Conservation (phyloP, 2,113 vertebrate species). For the Aplodontia rufa region DNA sequence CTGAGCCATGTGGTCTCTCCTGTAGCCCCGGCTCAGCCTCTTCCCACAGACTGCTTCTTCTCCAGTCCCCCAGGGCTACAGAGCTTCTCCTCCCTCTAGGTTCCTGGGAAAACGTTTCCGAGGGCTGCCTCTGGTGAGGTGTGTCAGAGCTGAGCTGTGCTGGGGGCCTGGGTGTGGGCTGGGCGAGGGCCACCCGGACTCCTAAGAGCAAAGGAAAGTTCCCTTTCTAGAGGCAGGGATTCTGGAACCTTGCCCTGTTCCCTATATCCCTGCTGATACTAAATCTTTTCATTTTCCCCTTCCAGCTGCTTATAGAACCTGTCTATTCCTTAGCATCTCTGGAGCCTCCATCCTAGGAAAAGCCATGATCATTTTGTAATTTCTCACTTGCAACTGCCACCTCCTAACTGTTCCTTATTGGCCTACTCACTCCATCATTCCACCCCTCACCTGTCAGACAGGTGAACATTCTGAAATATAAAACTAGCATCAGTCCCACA, state of each 20-base stretch:
- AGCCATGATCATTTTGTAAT: background rate
- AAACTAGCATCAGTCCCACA: background rate
- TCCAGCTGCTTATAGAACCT: background rate
- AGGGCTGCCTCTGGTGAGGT: constrained; percentile 54
- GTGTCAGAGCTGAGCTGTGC: constrained; percentile 55
- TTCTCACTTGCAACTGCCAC: background rate
- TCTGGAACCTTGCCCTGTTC: background rate
- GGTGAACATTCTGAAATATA: background rate
- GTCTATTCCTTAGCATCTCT: background rate
- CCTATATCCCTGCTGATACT: background rate
- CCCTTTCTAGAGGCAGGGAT: background rate
- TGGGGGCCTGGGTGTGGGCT: constrained; percentile 42
- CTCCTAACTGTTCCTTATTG: background rate
- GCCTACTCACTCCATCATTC: too few relatives aligned
- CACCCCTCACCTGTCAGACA: background rate
- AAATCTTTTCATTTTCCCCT: background rate
- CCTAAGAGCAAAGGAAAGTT: constrained; percentile 42
- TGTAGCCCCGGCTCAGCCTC: background rate
- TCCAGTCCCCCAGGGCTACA: background rate
- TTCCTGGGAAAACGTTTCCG: constrained; percentile 55
- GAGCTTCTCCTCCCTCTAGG: background rate
- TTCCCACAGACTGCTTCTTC: constrained; percentile 4
- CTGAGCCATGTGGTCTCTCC: background rate
- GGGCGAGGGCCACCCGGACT: constrained; percentile 55
- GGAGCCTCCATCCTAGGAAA: background rate